Base-by-base conservation (phyloP, 2,888 invertebrate species). In the Opisthograptis luteolata region DNA sequence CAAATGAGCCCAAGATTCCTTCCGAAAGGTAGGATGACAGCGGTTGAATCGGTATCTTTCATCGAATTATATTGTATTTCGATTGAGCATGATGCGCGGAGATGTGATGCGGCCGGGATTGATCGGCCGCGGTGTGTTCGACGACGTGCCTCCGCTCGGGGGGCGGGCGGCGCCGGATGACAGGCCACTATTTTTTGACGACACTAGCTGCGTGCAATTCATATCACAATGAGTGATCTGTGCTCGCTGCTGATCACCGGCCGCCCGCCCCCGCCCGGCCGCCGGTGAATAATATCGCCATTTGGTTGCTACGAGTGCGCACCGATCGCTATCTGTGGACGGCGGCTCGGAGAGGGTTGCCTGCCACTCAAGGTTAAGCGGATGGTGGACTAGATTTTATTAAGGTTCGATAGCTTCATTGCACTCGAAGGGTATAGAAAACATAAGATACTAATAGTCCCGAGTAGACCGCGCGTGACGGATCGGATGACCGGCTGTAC, bases 251-350 rank as follows among this genome's bases (percentile, higher is more conserved):
- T 7, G 12, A 1, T 4, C 2, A 1, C 10, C 12, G 35, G 4
- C 20, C 24, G 8, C 7, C 20, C n/a, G 14, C 25, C 9, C 9
- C 25, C n/a, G 9, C 6, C 6, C 13, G 9, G 27, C 17, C 7
- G 15, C 10, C 28, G n/a, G 19, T 39, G 39, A 39, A 39, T 39
- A 28, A 39, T 39, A 28, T 39, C 28, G 2, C 27, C 39, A 39
- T 28, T 39, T 28, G 28, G 8, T 19, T 19, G 19, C 9, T n/a
- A 9, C 1, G 37, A 37, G 27, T 37, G 17, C 22, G 22, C 14
- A 14, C 8, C 15, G 36, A 36, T 25, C 15, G 25, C 24, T 15
- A 20, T 22, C 20, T 4, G 32, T 19, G 2, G 35, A 10, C 35
- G 20, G 7, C 3, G 13, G 30, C 7, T 30, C 7, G n/a, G 35